Conservation (phyloP, 2,113 vertebrate species). For the Ceyx cyanopectus region DNA sequence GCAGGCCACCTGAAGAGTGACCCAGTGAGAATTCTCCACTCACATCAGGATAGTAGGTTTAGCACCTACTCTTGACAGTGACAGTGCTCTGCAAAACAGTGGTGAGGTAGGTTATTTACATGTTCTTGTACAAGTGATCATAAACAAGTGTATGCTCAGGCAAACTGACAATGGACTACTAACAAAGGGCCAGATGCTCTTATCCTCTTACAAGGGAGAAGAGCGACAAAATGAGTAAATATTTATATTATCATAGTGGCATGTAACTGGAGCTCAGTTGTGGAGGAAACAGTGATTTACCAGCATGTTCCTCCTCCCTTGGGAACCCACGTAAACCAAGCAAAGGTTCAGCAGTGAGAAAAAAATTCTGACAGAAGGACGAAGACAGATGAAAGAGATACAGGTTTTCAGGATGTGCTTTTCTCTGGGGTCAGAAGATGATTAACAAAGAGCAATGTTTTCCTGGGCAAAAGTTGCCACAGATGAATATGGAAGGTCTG, state of each 20-base stretch:
- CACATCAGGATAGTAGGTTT: not conserved
- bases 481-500: not conserved
- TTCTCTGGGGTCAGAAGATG: not conserved
- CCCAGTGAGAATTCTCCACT: not conserved
- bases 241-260: constrained; percentile 24
- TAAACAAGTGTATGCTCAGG: constrained; percentile 14
- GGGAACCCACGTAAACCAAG: not conserved
- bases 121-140: not conserved
- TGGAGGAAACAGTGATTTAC: constrained; percentile 16
- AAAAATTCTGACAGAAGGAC: not conserved
- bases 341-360: not conserved
- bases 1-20: not conserved
- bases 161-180: not conserved
- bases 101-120: not conserved
- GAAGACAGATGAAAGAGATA: not conserved
- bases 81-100: not conserved
- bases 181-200: constrained; percentile 53
- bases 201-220: constrained; percentile 33
- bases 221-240: constrained; percentile 48
- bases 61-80: not conserved
- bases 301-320: not conserved
- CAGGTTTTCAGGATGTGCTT: not conserved
- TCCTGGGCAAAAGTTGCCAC: not conserved
- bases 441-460: not conserved
- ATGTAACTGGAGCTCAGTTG: constrained; percentile 38